Conservation (phyloP, 2,113 vertebrate species). For the Elaphurus davidianus region DNA sequence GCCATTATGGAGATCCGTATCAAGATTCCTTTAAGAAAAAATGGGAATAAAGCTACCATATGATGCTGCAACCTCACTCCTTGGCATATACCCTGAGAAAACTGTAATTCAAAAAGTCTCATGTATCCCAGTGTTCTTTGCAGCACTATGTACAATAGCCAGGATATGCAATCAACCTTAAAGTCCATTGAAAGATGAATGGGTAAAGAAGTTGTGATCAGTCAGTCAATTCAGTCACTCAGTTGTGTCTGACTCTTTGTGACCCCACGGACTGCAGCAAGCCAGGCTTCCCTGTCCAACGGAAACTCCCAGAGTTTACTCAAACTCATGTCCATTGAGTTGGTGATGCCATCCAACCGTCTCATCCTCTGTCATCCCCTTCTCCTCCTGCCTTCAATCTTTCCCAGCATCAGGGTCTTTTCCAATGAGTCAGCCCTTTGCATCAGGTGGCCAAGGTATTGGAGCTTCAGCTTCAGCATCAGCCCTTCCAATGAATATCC, state of each 20-base stretch:
- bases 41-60: background rate
- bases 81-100: background rate
- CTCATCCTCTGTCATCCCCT: background rate
- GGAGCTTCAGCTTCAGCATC: background rate
- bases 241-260: background rate
- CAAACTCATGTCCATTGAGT: background rate
- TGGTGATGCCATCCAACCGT: background rate
- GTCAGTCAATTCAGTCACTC: background rate
- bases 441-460: background rate
- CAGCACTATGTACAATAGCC: background rate
- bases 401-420: background rate
- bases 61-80: background rate
- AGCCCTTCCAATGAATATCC: background rate
- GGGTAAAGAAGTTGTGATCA: background rate
- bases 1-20: background rate
- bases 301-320: background rate
- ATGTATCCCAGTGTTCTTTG: background rate
- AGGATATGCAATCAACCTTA: background rate
- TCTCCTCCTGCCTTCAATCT: background rate
- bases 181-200: background rate
- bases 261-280: background rate
- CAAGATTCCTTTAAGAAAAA: background rate
- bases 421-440: background rate
- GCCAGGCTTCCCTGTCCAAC: background rate
- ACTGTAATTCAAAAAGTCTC: background rate